A percentile compares a stretch with the other conserved stretches of the same genome.
These are phyloP conservation scores for Zoroaster sp. DNA, from an alignment of 53 echinoderm and acorn worm genomes.

Conservation along the genomic window DNA sequence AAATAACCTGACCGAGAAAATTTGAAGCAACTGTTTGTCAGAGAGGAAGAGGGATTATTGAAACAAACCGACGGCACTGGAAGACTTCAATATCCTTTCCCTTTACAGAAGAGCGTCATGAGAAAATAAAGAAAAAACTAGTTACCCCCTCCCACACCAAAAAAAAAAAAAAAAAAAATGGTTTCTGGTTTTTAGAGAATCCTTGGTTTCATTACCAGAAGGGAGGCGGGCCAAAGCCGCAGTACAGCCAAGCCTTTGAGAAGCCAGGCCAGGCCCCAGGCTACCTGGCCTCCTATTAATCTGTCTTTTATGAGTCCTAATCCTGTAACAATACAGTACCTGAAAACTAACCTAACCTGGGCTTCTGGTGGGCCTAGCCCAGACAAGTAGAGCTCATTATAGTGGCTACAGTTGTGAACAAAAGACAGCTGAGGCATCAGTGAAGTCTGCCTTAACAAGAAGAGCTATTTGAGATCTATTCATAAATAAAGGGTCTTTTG, in stretches of 20 bases:
- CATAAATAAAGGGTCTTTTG: too few relatives aligned
- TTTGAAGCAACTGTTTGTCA: constrained; percentile 11
- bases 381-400: too few relatives aligned
- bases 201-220: too few relatives aligned
- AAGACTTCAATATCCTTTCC: constrained; percentile 25
- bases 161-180: not conserved
- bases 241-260: too few relatives aligned
- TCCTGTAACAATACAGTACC: too few relatives aligned
- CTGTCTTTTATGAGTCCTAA: too few relatives aligned
- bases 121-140: constrained; percentile 3
- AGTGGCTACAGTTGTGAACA: too few relatives aligned
- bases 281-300: too few relatives aligned
- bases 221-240: not conserved
- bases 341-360: not conserved
- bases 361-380: not conserved
- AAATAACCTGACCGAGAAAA: constrained; percentile 4
- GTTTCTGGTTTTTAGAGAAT: not conserved
- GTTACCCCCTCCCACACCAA: not conserved
- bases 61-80: not conserved
- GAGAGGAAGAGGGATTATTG: not conserved
- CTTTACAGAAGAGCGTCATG: not conserved
- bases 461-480: too few relatives aligned
- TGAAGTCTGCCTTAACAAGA: too few relatives aligned
- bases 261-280: too few relatives aligned
- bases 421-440: too few relatives aligned